Base-by-base conservation (phyloP, 2,888 invertebrate genomes). In the Acronicta alni region DNA sequence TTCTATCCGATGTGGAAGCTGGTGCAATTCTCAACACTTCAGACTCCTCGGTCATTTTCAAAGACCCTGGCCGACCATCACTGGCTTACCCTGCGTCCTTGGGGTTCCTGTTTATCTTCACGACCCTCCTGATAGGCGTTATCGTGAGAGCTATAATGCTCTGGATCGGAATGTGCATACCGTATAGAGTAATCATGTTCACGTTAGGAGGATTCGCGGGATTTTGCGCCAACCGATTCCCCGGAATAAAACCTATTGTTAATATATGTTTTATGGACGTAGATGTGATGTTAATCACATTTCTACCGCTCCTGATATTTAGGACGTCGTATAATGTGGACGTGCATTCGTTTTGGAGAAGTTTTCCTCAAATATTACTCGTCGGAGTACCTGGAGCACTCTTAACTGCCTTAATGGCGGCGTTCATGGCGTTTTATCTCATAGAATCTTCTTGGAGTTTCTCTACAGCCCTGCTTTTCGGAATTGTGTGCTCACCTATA, bases 171-270 rank as follows among this genome's bases (percentile, higher is more conserved):
- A 78, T 84, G 67, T 86, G 86, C 41, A 53, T 93, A 0, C 93
- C 93, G 0, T 93, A 89, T 41, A 66, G 93, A 67, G 91, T 92
- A 0, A 75, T 93, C 0, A 93, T 93, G 92, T 93, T 93, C 38
- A 66, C 82, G 0, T 57, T 92, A 0, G 93, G 93, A 0, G 93
- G 91, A 0, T 37, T 91, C 0, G 80, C 85, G 2, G 93, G 93
- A 0, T 88, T 88, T 47, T 88, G 88, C 35, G 89, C 92, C 0
- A 85, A 86, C 54, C 61, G 71, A 8, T 89, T 85, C 44, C 90
- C 90, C 0, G 9, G 1, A 0, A 87, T 93, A 56, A 89, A 84
- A 61, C 93, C 93, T 0, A 65, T 91, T 2, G 89, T 93, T 0
- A 65, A 77, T 7, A 72, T 91, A 1, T 93, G 92, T 49, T 92